These are phyloP conservation scores for Cottoperca gobio DNA, from an alignment of 2,797 vertebrate species.

Conservation along the genomic window DNA sequence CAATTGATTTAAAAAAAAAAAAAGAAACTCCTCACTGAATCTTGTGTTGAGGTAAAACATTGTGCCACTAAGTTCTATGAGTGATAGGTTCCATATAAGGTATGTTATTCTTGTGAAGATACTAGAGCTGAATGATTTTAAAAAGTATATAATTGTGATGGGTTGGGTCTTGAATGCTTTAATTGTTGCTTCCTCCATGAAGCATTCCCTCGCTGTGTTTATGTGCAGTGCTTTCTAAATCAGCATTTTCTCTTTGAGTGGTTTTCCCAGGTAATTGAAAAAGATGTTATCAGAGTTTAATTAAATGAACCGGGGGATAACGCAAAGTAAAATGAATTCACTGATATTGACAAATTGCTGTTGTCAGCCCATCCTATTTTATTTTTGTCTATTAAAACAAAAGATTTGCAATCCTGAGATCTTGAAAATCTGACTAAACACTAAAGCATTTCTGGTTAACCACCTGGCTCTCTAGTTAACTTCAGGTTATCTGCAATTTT, in stretches of 20 bases:
- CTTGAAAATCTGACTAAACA: background rate
- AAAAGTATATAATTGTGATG: too few relatives aligned
- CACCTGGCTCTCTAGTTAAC: background rate
- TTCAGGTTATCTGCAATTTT: background rate
- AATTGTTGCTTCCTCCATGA: background rate
- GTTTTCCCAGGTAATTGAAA: conserved; percentile 72
- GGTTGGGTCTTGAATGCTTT: background rate
- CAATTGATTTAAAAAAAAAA: background rate
- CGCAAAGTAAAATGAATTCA: conserved; percentile 54
- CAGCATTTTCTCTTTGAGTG: conserved; percentile 19
- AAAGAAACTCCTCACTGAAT: too few relatives aligned
- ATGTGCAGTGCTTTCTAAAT: conserved; percentile 52
- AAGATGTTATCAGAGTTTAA: conserved; percentile 68
- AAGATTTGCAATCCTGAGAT: conserved; percentile 27
- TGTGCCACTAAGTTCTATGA: background rate
- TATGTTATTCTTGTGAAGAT: background rate
- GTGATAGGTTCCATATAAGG: background rate
- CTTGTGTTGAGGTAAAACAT: background rate
- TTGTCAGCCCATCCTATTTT: conserved; percentile 15
- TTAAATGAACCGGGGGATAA: conserved; percentile 67
- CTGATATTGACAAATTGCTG: conserved; percentile 58
- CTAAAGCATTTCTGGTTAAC: background rate
- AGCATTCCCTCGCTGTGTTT: background rate
- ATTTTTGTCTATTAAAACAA: conserved; percentile 32
- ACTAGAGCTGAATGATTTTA: too few relatives aligned